phyloP scores from a whole-genome alignment of 2,888 invertebrate genomes.

The Sacculina carcini region DNA sequence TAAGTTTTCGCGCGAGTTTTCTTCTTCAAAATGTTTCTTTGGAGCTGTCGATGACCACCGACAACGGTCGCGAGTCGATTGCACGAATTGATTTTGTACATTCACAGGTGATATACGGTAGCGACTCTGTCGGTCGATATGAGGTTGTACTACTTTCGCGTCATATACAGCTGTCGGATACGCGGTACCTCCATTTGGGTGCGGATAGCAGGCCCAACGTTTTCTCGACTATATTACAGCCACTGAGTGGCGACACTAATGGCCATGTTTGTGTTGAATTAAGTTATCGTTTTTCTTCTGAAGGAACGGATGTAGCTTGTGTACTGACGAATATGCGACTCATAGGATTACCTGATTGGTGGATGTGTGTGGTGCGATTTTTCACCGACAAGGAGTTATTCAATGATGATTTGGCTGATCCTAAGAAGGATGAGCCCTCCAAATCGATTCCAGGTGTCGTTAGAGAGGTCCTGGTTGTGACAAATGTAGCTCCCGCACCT shows the following conservation, averaged over 20 bases:
- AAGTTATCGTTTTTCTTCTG: conserved; percentile 31
- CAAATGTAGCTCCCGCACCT: too few species aligned
- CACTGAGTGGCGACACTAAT: conserved; percentile 22
- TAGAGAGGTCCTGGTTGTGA: too few species aligned
- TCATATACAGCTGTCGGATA: conserved; percentile 57
- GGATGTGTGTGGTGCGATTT: conserved; percentile 50
- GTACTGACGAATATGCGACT: conserved; percentile 79
- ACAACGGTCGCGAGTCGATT: conserved; percentile 21
- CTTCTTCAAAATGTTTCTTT: conserved; percentile 21
- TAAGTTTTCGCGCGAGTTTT: too few species aligned
- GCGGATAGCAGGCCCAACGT: conserved; percentile 50
- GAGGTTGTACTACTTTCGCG: conserved; percentile 79
- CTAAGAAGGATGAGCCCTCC: too few species aligned
- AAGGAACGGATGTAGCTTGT: conserved; percentile 51
- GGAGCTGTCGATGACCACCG: conserved; percentile 17
- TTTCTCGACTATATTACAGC: conserved; percentile 64
- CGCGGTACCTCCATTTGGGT: conserved; percentile 32
- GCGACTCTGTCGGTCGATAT: conserved; percentile 61
- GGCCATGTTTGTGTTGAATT: conserved; percentile 24
- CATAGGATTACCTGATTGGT: conserved; percentile 81
- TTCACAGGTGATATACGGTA: conserved; percentile 58
- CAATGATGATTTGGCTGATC: too few species aligned
- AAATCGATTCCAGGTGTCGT: too few species aligned
- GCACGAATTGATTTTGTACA: conserved; percentile 77
- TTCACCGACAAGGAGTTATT: too few species aligned